Evolutionary conservation across 2,797 vertebrate species (phyloP), one percentile per base, ranked within the genome.

Genomic region (Periophthalmus magnuspinnatus): DNA sequence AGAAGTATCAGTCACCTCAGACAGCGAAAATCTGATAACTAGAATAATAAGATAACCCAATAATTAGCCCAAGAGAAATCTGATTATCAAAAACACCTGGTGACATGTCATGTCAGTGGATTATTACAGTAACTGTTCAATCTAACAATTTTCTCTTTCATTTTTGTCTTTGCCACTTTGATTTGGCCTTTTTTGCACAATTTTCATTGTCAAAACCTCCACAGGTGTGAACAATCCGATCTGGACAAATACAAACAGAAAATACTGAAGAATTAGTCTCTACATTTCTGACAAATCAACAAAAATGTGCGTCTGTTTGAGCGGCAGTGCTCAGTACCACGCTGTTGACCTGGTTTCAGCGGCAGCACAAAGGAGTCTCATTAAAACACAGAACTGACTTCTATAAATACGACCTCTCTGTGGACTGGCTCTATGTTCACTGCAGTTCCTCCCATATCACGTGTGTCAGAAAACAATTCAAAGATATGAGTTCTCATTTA

Each of bases 351-450:
- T 36, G 0, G 3, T 78, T 74, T 76, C 65, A 34, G 58, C 50
- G 56, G 64, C 52, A 19, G 56, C 41, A 55, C 58, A 36, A 60
- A 5, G 4, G 16, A 16, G 38, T 70, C 78, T 84, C 72, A 78
- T 85, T 81, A 84, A 52, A 59, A 36, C 24, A 62, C 45, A 78
- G 47, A 80, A 69, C 16, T 70, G 78, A 74, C 77, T 76, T 74
- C 81, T 81, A 87, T 85, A 86, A 84, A 89, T 80, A 72, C 77
- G 81, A 70, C 33, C 82, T 78, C 81, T 81, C 78, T 21, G 70
- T 77, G 70, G 82, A 80, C 72, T 68, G 65, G 72, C 47, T 71
- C 61, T 34, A 68, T 41, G 56, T 77, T 77, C 80, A 61, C 69
- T 72, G 52, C 52, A 68, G 32, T 64, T 61, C 71, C 72, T 76